Base-by-base conservation (phyloP, 53 echinoderm and acorn worm species). In the Stichopus horrens region DNA sequence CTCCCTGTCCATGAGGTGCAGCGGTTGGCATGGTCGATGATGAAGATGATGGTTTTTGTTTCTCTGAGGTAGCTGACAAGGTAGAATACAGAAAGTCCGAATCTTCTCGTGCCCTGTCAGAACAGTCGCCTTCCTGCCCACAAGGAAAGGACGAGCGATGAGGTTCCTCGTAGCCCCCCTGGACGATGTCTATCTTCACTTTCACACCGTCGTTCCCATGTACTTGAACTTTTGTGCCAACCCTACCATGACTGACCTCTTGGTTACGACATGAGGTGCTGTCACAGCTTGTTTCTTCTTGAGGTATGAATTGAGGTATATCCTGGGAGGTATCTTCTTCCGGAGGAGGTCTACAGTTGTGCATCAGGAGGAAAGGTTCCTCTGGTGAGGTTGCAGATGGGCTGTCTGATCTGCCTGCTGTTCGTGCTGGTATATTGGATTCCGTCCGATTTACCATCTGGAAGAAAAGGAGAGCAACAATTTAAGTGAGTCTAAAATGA, bases 221-320 rank as follows among this genome's bases (percentile, higher is more conserved):
- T 4, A 37, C 37, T 37, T 37, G 37, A 37, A 37, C 6, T 63
- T 14, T 63, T 14, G 63, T 4, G 71, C 19, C 18, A n/a, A 18
- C 14, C 18, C 5, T 68, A 68, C 19, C 5, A 68, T 16, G 18
- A 68, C 19, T 0, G 7, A 14, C 71, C 19, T 68, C 71, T 14
- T 6, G 13, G 16, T 68, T 6, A 68, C 4, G 18, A 6, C 13
- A n/a, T 18, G 71, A n/a, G 71, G 71, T 68, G 19, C 71, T 68
- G 18, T 6, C 14, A 56, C 56, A 55, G 18, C 58, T 53, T 5
- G 6, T 21, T 57, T 56, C 80, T 20, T 80, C 58, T 21, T 80
- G 80, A 80, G 80, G 80, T 80, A 80, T 80, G 20, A 11, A n/a
- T 55, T 55, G 80, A 80, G 80, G 80, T 80, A 80, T n/a, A 55